Percentiles rank a stretch among this genome's conserved stretches.
Conservation (phyloP, 2,888 invertebrate species). For the Pteria penguin region DNA sequence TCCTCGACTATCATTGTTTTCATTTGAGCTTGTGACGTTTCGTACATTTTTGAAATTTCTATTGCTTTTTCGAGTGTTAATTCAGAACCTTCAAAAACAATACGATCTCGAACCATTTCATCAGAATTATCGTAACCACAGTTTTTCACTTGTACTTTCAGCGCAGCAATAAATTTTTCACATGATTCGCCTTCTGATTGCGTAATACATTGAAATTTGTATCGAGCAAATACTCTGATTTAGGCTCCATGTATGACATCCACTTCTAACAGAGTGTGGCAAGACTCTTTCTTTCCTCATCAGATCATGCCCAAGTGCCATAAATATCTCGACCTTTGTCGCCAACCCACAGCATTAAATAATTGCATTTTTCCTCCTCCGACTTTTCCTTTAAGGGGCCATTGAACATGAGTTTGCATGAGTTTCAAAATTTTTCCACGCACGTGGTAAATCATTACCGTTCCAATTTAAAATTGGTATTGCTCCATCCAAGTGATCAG, state of each 20-base stretch:
- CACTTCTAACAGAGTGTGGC: slow-evolving; percentile 22
- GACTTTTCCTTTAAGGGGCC: slow-evolving; percentile 41
- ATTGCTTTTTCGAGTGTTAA: slow-evolving; percentile 42
- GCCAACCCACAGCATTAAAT: slow-evolving; percentile 50
- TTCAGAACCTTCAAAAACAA: slow-evolving; percentile 48
- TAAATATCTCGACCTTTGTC: slow-evolving; percentile 43
- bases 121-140: slow-evolving; percentile 40
- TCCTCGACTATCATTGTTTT: slow-evolving; percentile 38
- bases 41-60: slow-evolving; percentile 38
- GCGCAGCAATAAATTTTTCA: slow-evolving; percentile 49
- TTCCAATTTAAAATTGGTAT: slow-evolving; percentile 36
- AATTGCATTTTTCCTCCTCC: slow-evolving; percentile 42
- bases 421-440: slow-evolving; percentile 42
- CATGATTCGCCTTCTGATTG: slow-evolving; percentile 37
- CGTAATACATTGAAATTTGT: slow-evolving; percentile 43
- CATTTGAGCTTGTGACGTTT: slow-evolving; percentile 30
- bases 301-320: slow-evolving; percentile 34
- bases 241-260: slow-evolving; percentile 39
- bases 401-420: slow-evolving; percentile 44
- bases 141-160: slow-evolving; percentile 37
- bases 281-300: slow-evolving; percentile 34
- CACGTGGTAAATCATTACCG: slow-evolving; percentile 15
- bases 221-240: slow-evolving; percentile 40
- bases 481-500: neutral
- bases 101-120: slow-evolving; percentile 44